Percentiles rank a stretch among this genome's conserved stretches.
phyloP scores from a whole-genome alignment of 2,113 vertebrate genomes.

The Columba livia region DNA sequence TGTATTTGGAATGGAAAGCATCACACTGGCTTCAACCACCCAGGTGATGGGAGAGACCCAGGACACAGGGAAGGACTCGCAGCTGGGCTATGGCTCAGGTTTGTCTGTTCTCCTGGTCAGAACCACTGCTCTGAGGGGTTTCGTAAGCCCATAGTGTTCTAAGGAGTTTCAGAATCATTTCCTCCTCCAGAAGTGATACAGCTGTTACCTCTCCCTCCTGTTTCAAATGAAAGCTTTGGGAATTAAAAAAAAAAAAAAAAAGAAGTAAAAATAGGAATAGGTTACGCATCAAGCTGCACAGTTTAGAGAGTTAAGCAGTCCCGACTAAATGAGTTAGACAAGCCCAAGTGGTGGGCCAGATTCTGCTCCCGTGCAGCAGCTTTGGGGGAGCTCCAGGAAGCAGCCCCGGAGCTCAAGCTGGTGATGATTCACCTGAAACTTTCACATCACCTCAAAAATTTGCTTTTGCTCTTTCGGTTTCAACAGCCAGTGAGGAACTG shows the following conservation, averaged over 20 bases:
- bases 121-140: neutral
- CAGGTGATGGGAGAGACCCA: neutral
- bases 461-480: neutral
- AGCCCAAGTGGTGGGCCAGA: neutral
- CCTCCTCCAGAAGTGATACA: neutral
- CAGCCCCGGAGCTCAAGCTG: neutral
- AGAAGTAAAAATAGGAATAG: neutral
- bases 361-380: neutral
- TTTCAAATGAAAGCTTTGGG: neutral
- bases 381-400: neutral
- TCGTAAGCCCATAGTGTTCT: accelerated
- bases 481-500: neutral
- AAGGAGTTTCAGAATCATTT: neutral
- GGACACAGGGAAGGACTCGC: neutral
- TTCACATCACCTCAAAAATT: neutral
- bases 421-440: neutral
- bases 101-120: neutral
- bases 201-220: neutral
- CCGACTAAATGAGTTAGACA: neutral
- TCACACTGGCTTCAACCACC: neutral
- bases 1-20: neutral
- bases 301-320: neutral
- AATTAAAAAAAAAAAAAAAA: no score
- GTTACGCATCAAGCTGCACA: neutral
- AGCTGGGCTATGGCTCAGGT: constrained; percentile 3